phyloP scores from a whole-genome alignment of 1,140 invertebrate genomes.

The Hylaeus anthracinus region DNA sequence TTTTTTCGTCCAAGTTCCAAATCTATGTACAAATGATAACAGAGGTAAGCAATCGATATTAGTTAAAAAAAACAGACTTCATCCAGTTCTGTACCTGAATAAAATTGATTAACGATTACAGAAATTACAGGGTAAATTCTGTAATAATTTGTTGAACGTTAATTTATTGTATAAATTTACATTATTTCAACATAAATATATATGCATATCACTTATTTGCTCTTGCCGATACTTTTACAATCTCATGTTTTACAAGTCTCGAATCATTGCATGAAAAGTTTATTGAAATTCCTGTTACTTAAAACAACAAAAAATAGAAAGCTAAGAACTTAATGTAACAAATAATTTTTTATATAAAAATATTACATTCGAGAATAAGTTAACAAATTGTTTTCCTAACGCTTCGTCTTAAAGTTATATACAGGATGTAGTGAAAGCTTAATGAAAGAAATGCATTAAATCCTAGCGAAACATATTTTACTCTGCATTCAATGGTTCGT shows the following conservation, averaged over 20 bases:
- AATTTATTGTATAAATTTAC: constrained; percentile 58
- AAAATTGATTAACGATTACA: too few relatives aligned
- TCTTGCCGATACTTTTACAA: constrained; percentile 36
- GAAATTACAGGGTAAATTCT: background rate
- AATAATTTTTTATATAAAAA: background rate
- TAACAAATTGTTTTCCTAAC: constrained; percentile 12
- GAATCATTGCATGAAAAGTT: background rate
- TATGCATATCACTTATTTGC: constrained; percentile 35
- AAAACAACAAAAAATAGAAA: background rate
- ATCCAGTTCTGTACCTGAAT: too few relatives aligned
- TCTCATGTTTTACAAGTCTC: constrained; percentile 14
- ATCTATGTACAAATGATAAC: too few relatives aligned
- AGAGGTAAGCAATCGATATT: too few relatives aligned
- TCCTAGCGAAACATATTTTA: background rate
- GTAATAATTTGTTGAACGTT: constrained; percentile 32
- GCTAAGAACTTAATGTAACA: background rate
- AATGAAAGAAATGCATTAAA: constrained; percentile 9
- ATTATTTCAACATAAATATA: constrained; percentile 44
- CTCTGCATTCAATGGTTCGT: background rate
- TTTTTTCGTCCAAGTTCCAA: too few relatives aligned
- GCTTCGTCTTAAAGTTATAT: constrained; percentile 17
- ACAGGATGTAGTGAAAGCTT: background rate
- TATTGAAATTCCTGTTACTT: background rate
- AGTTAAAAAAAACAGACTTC: too few relatives aligned
- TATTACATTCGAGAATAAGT: constrained; percentile 12